Evolutionary conservation across 2,797 vertebrate species (phyloP).

Genomic region (Vespertilio murinus): DNA sequence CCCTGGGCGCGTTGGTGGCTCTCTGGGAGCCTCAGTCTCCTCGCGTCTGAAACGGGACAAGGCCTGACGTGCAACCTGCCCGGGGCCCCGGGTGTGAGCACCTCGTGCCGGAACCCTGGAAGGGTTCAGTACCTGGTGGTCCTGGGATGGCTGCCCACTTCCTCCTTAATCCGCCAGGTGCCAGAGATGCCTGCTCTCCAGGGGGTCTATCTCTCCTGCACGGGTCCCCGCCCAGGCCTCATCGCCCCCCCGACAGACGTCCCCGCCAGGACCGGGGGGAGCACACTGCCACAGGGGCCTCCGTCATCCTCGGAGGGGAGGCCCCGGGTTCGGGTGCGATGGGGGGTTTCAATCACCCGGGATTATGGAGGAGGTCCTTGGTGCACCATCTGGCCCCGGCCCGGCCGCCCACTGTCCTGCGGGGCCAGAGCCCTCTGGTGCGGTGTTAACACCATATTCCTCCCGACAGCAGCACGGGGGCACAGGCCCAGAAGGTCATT

Average conservation of each 20-base stretch:
- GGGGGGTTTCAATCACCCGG: constrained; percentile 50
- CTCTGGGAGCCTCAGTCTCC: background rate
- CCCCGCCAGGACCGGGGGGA: background rate
- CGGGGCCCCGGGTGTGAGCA: rapidly evolving
- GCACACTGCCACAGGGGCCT: background rate
- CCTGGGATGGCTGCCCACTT: background rate
- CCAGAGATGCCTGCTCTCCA: background rate
- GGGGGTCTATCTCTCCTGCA: background rate
- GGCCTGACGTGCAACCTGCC: background rate
- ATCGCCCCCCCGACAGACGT: background rate
- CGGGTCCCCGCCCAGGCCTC: background rate
- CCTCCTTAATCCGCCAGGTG: background rate
- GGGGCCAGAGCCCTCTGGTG: constrained; percentile 75
- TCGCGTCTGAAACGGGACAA: background rate
- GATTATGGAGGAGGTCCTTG: constrained; percentile 44
- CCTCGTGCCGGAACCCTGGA: background rate
- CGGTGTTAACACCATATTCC: constrained; percentile 77
- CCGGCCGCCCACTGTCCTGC: constrained; percentile 23
- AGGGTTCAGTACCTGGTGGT: background rate
- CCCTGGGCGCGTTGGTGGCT: no score
- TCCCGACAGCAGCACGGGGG: constrained; percentile 78
- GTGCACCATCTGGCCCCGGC: constrained; percentile 79
- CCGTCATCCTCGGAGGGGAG: background rate
- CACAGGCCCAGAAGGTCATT: constrained; percentile 81
- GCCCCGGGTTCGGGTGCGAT: background rate